Conservation (phyloP, 1,140 invertebrate genomes). For the Homalodisca vitripennis region DNA sequence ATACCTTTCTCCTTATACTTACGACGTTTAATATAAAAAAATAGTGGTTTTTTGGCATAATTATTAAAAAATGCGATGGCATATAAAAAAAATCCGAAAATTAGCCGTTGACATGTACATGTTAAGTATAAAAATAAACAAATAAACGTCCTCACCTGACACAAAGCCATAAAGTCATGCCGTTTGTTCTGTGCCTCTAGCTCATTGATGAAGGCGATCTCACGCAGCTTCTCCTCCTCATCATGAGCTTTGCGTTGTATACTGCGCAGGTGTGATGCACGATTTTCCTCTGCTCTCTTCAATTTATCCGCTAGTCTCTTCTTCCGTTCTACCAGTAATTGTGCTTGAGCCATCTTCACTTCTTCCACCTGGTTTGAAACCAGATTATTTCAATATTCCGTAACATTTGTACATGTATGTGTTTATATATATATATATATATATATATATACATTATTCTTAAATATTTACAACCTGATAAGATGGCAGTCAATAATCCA, state of each 20-base stretch:
- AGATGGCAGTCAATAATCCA: neutral
- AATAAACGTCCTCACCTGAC: slow-evolving; percentile 52
- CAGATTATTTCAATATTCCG: too few relatives aligned
- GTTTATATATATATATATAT: too few relatives aligned
- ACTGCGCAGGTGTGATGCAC: slow-evolving; percentile 73
- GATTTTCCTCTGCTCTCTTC: slow-evolving; percentile 88
- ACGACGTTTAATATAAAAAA: too few relatives aligned
- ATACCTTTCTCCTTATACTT: too few relatives aligned
- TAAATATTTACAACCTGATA: neutral
- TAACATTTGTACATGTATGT: too few relatives aligned
- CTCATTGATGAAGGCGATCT: slow-evolving; percentile 97
- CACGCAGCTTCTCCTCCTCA: slow-evolving; percentile 94
- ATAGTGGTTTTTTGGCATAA: too few relatives aligned
- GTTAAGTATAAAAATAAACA: too few relatives aligned
- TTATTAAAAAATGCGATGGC: too few relatives aligned
- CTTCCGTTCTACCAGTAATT: slow-evolving; percentile 81
- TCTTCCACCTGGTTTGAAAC: slow-evolving; percentile 82
- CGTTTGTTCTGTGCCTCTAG: slow-evolving; percentile 93
- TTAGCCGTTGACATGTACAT: too few relatives aligned
- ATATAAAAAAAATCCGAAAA: too few relatives aligned
- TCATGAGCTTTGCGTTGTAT: slow-evolving; percentile 95
- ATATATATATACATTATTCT: neutral
- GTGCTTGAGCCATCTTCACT: slow-evolving; percentile 83
- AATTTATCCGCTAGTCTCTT: slow-evolving; percentile 82
- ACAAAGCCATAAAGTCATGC: slow-evolving; percentile 82